These are phyloP conservation scores for Lepisosteus osseus DNA, from an alignment of 2,113 vertebrate genomes.

Conservation along the genomic window DNA sequence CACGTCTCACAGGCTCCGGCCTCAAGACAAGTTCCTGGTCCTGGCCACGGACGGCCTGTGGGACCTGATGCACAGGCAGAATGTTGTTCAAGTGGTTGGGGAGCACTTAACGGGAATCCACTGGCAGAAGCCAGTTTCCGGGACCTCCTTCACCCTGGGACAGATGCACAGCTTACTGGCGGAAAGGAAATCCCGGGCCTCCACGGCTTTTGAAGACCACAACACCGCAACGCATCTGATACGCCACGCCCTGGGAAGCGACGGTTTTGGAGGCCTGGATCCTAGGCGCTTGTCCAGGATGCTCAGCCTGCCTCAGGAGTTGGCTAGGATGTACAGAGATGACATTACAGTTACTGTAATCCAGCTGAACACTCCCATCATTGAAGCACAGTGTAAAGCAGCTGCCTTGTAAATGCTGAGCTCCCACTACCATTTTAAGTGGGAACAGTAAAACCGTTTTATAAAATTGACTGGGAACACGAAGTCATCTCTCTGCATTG, in stretches of 20 bases:
- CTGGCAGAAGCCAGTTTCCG: conserved; percentile 44
- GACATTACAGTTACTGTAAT: conserved; percentile 57
- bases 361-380: conserved; percentile 45
- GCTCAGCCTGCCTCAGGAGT: conserved; percentile 48
- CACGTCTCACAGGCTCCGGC: conserved; percentile 36
- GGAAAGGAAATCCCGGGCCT: conserved; percentile 39
- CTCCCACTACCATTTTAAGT: too few species aligned
- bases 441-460: too few species aligned
- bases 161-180: conserved; percentile 44
- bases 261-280: conserved; percentile 48
- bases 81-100: conserved; percentile 48
- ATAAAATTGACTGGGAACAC: too few species aligned
- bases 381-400: not conserved
- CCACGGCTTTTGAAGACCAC: conserved; percentile 41
- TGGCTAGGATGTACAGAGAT: conserved; percentile 56
- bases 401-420: too few species aligned
- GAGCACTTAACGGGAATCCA: conserved; percentile 51
- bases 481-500: too few species aligned
- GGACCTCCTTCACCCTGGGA: conserved; percentile 32
- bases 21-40: conserved; percentile 54
- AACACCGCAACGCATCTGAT: conserved; percentile 51
- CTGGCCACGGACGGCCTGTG: conserved; percentile 56
- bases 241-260: conserved; percentile 50
- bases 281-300: conserved; percentile 46
- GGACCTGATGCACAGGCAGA: conserved; percentile 60